Conservation (phyloP, 2,797 vertebrate genomes). For the Schizopygopsis malacanthus region DNA sequence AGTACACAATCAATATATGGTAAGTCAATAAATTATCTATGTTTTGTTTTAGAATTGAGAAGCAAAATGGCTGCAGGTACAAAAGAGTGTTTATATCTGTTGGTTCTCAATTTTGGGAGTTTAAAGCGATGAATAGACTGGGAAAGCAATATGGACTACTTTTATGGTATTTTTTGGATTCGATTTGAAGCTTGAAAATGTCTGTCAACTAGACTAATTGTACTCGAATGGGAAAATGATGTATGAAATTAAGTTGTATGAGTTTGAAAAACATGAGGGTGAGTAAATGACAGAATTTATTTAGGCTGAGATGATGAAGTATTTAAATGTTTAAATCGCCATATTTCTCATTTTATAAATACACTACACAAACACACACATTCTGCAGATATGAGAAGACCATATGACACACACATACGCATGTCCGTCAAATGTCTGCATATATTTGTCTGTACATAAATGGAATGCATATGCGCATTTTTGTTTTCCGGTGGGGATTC, state of each 20-base stretch:
- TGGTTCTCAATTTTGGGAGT: no score
- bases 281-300: neutral
- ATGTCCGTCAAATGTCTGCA: neutral
- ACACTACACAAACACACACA: neutral
- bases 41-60: no score
- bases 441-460: neutral
- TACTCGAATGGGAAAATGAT: neutral
- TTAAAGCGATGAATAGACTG: no score
- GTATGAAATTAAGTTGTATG: neutral
- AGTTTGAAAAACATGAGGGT: neutral
- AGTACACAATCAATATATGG: no score
- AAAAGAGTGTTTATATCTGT: no score
- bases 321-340: neutral
- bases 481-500: constrained; percentile 6
- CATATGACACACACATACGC: neutral
- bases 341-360: neutral
- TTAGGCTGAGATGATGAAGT: neutral
- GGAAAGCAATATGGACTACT: neutral
- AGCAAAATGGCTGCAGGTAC: no score
- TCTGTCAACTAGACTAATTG: neutral
- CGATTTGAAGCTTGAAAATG: neutral
- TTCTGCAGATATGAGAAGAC: neutral
- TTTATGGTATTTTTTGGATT: neutral
- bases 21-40: no score
- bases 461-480: constrained; percentile 22